A percentile compares a stretch with the other conserved stretches of the same genome.
Conservation (phyloP, 2,888 invertebrate species). For the Prenolepis imparis region DNA sequence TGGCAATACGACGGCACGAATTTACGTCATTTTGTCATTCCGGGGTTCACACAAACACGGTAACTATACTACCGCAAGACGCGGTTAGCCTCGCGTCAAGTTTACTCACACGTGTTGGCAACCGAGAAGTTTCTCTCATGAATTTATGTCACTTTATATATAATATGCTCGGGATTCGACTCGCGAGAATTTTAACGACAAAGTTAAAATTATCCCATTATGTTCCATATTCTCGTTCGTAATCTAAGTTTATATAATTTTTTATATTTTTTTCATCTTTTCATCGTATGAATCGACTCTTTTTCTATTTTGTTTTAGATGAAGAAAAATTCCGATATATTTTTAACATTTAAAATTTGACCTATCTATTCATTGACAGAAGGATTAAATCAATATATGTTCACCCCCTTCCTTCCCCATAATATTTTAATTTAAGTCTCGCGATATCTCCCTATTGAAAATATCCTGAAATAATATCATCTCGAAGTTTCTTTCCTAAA, state of each 20-base stretch:
- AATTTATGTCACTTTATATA: slow-evolving; percentile 27
- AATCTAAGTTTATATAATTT: no score
- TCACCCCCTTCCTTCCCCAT: no score
- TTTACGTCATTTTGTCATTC: slow-evolving; percentile 54
- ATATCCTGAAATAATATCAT: not conserved
- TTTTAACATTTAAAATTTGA: no score
- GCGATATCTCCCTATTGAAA: not conserved
- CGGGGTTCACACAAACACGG: slow-evolving; percentile 25
- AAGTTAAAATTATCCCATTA: not conserved
- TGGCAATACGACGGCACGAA: slow-evolving; percentile 53
- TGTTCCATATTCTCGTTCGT: not conserved
- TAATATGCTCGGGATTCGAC: not conserved
- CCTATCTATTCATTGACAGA: no score
- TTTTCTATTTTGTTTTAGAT: no score
- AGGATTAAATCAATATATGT: no score
- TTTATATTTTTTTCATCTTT: no score
- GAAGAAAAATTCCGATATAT: no score
- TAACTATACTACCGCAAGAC: slow-evolving; percentile 45
- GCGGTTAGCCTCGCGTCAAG: slow-evolving; percentile 51
- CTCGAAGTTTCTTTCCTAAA: not conserved
- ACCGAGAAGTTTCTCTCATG: slow-evolving; percentile 11
- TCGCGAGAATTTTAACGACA: not conserved
- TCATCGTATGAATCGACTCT: no score
- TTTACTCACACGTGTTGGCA: slow-evolving; percentile 27
- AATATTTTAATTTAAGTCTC: not conserved